Evolutionary conservation across 2,113 vertebrate species (phyloP), one percentile per base, ranked within the genome.

Genomic region (Sigmodon hispidus): DNA sequence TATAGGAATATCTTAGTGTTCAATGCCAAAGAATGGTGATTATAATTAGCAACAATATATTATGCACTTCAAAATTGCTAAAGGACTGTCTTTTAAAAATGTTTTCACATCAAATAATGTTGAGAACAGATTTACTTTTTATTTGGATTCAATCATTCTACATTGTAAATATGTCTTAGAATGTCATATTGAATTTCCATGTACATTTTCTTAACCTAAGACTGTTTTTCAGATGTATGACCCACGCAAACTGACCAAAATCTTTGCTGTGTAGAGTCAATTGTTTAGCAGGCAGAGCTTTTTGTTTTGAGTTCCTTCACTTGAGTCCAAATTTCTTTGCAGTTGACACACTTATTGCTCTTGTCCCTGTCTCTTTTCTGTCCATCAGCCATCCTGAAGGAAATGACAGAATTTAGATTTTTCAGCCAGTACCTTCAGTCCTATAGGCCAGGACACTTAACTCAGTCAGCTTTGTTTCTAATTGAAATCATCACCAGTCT

Each of bases 401-500:
- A 80, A 88, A 52, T 31, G 93, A 72, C 43, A 95, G 97, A 92
- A 92, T 26, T 87, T 96, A 94, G 92, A 90, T 87, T 95, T 95
- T 97, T 95, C 67, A 84, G 77, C 63, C 83, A 76, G 90, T 95
- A 88, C 69, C 93, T 89, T 21, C 65, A 96, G 95, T 85, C 88
- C 92, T 63, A 84, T 72, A 93, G 94, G 75, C 72, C 50, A 95
- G 83, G 90, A 70, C 69, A 84, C 95, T 94, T 85, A 95, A 87
- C 77, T 95, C 90, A 94, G 93, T 93, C 86, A 94, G 88, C 90
- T 96, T 97, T 97, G 61, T 89, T 96, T 95, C 93, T 89, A 61
- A 96, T 96, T 93, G 94, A 93, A 97, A 95, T 95, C 89, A 72
- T 94, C 94, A 90, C 55, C 87, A 97, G 90, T 92, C 95, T 97